These are phyloP conservation scores for Platanista minor DNA, from an alignment of 2,113 vertebrate species.

Conservation along the genomic window DNA sequence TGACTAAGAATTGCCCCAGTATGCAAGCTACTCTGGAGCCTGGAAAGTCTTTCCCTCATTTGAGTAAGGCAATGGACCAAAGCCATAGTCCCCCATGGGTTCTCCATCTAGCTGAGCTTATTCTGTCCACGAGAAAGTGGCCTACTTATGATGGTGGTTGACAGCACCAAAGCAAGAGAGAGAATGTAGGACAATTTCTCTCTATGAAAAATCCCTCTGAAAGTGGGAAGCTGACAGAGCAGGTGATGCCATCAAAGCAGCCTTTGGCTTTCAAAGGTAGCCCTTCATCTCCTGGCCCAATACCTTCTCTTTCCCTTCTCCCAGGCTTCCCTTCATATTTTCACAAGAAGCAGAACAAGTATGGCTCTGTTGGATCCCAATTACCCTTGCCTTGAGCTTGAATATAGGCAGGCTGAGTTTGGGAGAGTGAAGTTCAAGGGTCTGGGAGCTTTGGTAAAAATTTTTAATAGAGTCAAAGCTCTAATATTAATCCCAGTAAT, in stretches of 20 bases:
- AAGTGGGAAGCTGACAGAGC: conserved; percentile 53
- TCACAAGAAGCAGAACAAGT: conserved; percentile 45
- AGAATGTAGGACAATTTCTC: conserved; percentile 50
- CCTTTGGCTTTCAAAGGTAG: conserved; percentile 48
- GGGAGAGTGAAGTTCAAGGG: conserved; percentile 37
- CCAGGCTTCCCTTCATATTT: conserved; percentile 36
- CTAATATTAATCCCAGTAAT: conserved; percentile 27
- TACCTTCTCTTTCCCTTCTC: conserved; percentile 18
- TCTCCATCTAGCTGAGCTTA: conserved; percentile 42
- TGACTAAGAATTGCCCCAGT: conserved; percentile 7
- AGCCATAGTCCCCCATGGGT: background rate
- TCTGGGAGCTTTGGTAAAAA: conserved; percentile 18
- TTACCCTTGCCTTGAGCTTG: conserved; percentile 40
- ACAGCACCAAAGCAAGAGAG: conserved; percentile 30
- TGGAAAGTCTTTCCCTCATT: conserved; percentile 22
- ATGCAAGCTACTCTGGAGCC: background rate
- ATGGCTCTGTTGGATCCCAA: conserved; percentile 23
- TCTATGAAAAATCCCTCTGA: conserved; percentile 10
- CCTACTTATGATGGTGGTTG: conserved; percentile 41
- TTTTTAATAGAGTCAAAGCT: conserved; percentile 16
- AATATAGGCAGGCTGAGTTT: conserved; percentile 35
- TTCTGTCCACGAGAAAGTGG: conserved; percentile 41
- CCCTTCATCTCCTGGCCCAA: conserved; percentile 9
- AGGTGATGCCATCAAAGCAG: conserved; percentile 55
- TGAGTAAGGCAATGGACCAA: background rate